Evolutionary conservation across 1,140 invertebrate genomes (phyloP).

Genomic region (Acyrthosiphon pisum): DNA sequence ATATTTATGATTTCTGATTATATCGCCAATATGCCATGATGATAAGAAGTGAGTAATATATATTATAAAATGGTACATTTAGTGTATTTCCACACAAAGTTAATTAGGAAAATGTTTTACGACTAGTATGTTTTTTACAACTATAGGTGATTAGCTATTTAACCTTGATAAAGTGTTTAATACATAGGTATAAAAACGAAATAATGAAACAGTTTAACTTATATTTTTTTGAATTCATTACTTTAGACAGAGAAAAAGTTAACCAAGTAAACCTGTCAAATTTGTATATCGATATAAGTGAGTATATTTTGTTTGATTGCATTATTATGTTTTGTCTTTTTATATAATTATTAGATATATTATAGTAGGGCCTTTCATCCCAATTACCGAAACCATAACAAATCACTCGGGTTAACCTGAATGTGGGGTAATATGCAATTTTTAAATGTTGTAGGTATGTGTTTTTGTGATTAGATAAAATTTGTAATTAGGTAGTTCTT

Average conservation of each 20-base stretch:
- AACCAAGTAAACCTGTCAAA: not conserved
- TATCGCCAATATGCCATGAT: not conserved
- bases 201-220: not conserved
- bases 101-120: not conserved
- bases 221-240: not conserved
- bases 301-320: not conserved
- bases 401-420: not conserved
- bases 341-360: no score
- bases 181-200: not conserved
- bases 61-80: not conserved
- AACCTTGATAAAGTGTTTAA: not conserved
- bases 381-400: not conserved
- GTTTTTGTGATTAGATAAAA: not conserved
- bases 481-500: not conserved
- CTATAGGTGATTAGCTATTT: not conserved
- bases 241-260: not conserved
- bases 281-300: not conserved
- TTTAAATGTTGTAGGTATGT: not conserved
- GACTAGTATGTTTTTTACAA: not conserved
- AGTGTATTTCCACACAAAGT: not conserved
- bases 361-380: no score
- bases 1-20: not conserved
- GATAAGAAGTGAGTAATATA: not conserved
- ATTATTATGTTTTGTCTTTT: not conserved
- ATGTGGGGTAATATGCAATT: not conserved